phyloP scores from a whole-genome alignment of 2,113 vertebrate species.

The Crotalus horridus region DNA sequence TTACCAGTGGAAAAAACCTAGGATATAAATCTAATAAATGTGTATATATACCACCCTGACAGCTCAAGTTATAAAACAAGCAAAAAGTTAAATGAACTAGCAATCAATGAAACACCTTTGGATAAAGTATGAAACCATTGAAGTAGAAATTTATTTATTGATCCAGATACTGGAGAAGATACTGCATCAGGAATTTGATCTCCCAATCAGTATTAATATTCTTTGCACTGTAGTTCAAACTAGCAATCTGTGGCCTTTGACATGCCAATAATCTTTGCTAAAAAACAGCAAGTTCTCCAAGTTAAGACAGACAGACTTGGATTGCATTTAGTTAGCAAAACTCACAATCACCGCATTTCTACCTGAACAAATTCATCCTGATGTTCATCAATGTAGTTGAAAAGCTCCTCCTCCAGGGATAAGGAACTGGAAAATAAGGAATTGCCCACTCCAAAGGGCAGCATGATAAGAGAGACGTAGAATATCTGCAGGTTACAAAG shows the following conservation, averaged over 20 bases:
- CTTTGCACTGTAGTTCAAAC: background rate
- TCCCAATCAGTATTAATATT: background rate
- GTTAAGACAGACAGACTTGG: background rate
- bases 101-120: background rate
- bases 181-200: background rate
- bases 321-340: background rate
- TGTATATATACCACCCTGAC: background rate
- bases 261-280: background rate
- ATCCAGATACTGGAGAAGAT: background rate
- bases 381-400: constrained; percentile 64
- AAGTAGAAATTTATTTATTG: background rate
- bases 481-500: constrained; percentile 32
- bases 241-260: background rate
- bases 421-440: background rate
- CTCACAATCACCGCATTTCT: background rate
- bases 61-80: background rate
- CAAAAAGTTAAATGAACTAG: background rate
- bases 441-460: constrained; percentile 34
- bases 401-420: constrained; percentile 18
- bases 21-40: background rate
- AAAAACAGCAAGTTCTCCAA: background rate
- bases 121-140: background rate
- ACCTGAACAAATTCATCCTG: constrained; percentile 68
- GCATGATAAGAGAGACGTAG: background rate
- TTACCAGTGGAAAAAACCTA: background rate